phyloP scores from a whole-genome alignment of 2,113 vertebrate species.

The Gobio gobio region DNA sequence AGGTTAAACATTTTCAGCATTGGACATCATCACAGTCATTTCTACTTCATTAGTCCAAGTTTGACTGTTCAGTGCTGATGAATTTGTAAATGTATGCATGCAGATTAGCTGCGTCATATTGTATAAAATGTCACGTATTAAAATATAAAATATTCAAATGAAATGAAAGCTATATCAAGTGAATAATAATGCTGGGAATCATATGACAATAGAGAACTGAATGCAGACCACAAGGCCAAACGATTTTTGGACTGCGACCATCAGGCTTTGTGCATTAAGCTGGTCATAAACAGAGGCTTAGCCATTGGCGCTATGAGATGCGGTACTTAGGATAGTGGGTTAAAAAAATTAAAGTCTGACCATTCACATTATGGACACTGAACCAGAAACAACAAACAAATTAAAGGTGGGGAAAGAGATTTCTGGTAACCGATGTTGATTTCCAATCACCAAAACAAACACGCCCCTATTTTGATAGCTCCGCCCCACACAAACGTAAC shows the following conservation, averaged over 20 bases:
- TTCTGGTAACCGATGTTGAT: too few species aligned
- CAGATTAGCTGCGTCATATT: not conserved
- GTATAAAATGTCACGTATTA: not conserved
- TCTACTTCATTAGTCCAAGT: not conserved
- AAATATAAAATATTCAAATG: not conserved
- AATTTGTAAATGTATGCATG: not conserved
- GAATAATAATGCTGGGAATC: conserved; percentile 1
- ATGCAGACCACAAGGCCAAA: conserved; percentile 9
- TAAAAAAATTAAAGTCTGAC: conserved; percentile 61
- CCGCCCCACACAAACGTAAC: too few species aligned
- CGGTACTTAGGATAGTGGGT: conserved; percentile 61
- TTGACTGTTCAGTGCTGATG: not conserved
- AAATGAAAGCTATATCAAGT: not conserved
- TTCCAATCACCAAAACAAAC: too few species aligned
- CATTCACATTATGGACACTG: conserved; percentile 53
- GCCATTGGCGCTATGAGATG: conserved; percentile 11
- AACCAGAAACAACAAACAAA: not conserved
- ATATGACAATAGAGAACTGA: not conserved
- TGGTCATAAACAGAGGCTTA: conserved; percentile 42
- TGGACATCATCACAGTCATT: not conserved
- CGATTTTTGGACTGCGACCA: conserved; percentile 10
- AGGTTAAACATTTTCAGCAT: not conserved
- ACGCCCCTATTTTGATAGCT: too few species aligned
- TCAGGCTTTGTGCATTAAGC: conserved; percentile 31
- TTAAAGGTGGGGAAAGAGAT: too few species aligned